Evolutionary conservation across 64 coral and sea anemone species (phyloP).

Genomic region (Montipora sp.): DNA sequence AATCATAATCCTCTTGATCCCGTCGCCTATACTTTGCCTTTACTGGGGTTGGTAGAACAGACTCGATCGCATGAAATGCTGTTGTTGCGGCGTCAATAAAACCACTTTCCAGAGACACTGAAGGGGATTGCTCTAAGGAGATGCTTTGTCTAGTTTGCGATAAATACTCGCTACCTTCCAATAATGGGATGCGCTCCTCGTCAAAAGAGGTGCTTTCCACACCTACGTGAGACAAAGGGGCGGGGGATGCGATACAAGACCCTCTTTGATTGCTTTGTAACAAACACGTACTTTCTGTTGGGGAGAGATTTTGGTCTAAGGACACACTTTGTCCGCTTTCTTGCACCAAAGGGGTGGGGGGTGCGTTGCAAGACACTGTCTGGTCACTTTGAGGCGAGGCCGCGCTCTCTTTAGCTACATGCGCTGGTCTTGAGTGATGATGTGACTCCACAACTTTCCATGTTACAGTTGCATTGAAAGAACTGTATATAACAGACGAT

Average conservation of each 20-base stretch:
- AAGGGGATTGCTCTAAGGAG: not conserved
- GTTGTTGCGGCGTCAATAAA: not conserved
- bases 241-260: not conserved
- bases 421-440: too few species aligned
- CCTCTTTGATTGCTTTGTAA: not conserved
- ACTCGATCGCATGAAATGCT: conserved; percentile 29
- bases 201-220: not conserved
- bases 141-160: not conserved
- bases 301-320: too few species aligned
- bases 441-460: too few species aligned
- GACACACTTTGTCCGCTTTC: too few species aligned
- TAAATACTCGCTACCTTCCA: not conserved
- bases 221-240: not conserved
- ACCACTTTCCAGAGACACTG: not conserved
- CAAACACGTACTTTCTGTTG: too few species aligned
- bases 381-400: too few species aligned
- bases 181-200: not conserved
- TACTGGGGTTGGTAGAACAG: conserved; percentile 13
- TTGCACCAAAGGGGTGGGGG: too few species aligned
- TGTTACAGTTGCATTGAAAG: too few species aligned
- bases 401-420: too few species aligned
- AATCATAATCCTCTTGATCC: conserved; percentile 37
- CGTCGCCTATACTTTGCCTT: conserved; percentile 45
- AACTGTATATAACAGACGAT: too few species aligned
- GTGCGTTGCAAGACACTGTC: too few species aligned